Evolutionary conservation across 2,888 invertebrate genomes (phyloP).

Genomic region (Amphipyra berbera): DNA sequence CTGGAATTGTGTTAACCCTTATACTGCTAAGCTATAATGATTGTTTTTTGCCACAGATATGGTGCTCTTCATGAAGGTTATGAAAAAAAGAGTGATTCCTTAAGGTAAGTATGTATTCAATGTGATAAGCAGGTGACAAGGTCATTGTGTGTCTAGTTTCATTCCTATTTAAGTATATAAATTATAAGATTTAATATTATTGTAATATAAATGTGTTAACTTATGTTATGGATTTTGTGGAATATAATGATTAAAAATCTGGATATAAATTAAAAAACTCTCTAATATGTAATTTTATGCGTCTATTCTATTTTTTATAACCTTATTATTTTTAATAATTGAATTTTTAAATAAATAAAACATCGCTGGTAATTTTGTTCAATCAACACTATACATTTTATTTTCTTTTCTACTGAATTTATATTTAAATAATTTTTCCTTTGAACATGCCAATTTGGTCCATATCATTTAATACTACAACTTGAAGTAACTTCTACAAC

Average conservation of each 20-base stretch:
- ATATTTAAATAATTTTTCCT: conserved; percentile 33
- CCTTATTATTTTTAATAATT: conserved; percentile 1
- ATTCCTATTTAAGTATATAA: conserved; percentile 41
- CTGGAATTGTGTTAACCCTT: background rate
- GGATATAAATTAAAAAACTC: conserved; percentile 39
- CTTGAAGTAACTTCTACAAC: conserved; percentile 21
- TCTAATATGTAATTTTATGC: conserved; percentile 34
- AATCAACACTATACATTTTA: conserved; percentile 34
- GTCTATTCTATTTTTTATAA: conserved; percentile 2
- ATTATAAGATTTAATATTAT: conserved; percentile 22
- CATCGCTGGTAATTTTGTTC: conserved; percentile 23
- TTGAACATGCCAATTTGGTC: conserved; percentile 64
- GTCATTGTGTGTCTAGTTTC: conserved; percentile 26
- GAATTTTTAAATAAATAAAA: conserved; percentile 40
- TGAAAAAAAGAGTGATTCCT: conserved; percentile 91
- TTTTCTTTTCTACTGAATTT: conserved; percentile 34
- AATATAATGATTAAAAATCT: conserved; percentile 31
- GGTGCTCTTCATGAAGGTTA: conserved; percentile 97
- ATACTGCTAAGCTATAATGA: background rate
- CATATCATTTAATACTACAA: conserved; percentile 53
- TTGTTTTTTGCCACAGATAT: conserved; percentile 91
- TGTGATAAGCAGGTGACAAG: conserved; percentile 30
- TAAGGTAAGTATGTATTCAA: conserved; percentile 65
- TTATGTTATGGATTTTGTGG: conserved; percentile 19
- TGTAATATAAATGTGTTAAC: conserved; percentile 23